phyloP scores from a whole-genome alignment of 2,113 vertebrate species.

The Pelodiscus sinensis region DNA sequence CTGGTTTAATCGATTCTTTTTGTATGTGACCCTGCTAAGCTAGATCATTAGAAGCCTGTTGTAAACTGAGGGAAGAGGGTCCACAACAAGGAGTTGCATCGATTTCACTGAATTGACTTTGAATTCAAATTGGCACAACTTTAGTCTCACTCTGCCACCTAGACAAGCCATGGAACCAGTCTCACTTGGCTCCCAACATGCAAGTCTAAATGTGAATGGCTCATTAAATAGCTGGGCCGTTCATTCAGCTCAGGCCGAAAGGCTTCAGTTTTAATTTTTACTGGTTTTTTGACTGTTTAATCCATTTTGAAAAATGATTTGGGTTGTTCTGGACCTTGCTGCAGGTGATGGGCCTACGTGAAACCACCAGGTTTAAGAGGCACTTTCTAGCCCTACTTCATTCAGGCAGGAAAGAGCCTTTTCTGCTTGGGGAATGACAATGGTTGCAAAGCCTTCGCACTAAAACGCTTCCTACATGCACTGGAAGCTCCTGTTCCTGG shows the following conservation, averaged over 20 bases:
- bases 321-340: background rate
- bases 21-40: background rate
- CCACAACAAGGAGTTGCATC: background rate
- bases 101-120: background rate
- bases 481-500: background rate
- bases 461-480: background rate
- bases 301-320: background rate
- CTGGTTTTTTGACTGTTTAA: background rate
- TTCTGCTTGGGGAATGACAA: background rate
- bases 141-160: background rate
- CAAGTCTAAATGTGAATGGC: background rate
- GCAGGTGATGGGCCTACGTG: background rate
- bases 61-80: background rate
- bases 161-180: background rate
- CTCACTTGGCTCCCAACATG: background rate
- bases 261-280: fast-evolving
- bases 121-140: background rate
- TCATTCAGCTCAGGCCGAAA: fast-evolving
- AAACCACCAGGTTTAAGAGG: background rate
- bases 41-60: background rate
- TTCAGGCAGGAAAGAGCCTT: background rate
- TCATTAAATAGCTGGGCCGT: fast-evolving
- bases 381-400: background rate
- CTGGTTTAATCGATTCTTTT: background rate
- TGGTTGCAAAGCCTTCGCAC: background rate